phyloP scores from a whole-genome alignment of 2,888 invertebrate genomes.

The Tortrix viridana region DNA sequence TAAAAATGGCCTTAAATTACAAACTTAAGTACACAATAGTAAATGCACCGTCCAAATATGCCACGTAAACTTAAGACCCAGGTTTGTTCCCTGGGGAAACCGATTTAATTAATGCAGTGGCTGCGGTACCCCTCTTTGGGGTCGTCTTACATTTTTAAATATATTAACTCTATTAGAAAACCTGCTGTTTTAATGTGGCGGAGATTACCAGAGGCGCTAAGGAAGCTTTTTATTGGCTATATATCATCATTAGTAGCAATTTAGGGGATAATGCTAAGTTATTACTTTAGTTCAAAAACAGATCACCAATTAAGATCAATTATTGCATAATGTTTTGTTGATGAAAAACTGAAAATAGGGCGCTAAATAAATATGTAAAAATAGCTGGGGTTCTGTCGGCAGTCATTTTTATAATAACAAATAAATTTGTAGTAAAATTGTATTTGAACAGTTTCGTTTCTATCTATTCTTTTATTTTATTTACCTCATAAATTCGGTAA shows the following conservation, averaged over 20 bases:
- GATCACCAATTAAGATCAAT: neutral
- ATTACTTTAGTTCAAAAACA: conserved; percentile 18
- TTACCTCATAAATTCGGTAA: too few relatives aligned
- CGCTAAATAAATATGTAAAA: neutral
- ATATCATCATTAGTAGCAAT: conserved; percentile 30
- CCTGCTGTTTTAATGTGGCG: conserved; percentile 67
- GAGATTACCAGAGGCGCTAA: conserved; percentile 66
- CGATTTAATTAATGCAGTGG: conserved; percentile 82
- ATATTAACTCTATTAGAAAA: conserved; percentile 76
- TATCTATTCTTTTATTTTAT: too few relatives aligned
- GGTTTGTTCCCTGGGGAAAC: conserved; percentile 68
- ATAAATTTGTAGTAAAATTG: too few relatives aligned
- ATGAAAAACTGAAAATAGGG: neutral
- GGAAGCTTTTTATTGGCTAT: conserved; percentile 30
- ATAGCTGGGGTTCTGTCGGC: too few relatives aligned
- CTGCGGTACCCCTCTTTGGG: conserved; percentile 55
- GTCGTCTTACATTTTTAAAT: conserved; percentile 73
- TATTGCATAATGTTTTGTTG: too few relatives aligned
- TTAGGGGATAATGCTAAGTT: conserved; percentile 16
- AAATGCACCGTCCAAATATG: conserved; percentile 2
- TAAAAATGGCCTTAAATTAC: too few relatives aligned
- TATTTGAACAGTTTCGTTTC: too few relatives aligned
- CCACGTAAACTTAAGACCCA: conserved; percentile 55
- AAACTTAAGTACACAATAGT: too few relatives aligned
- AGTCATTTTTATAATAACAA: too few relatives aligned